A percentile compares a stretch with the other conserved stretches of the same genome.
Conservation (phyloP, 2,113 vertebrate species). For the Chlorodrepanis virens region DNA sequence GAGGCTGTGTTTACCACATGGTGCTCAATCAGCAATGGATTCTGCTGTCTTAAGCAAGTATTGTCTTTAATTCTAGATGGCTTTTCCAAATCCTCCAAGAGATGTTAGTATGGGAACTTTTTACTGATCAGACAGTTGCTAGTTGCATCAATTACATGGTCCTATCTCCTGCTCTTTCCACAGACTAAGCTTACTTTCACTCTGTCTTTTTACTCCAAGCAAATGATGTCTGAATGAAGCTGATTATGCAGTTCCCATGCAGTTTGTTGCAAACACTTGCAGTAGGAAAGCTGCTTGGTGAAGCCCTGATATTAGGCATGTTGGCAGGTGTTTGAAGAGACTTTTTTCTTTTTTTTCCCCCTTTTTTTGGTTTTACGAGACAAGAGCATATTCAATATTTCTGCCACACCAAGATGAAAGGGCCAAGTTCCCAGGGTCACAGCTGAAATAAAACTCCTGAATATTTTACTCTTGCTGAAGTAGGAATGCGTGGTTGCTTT, state of each 20-base stretch:
- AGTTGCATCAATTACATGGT: background rate
- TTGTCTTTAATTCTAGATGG: background rate
- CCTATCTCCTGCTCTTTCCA: background rate
- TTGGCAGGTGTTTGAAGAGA: background rate
- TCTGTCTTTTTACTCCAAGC: background rate
- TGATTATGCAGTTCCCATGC: background rate
- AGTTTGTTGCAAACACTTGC: background rate
- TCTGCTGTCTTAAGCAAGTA: background rate
- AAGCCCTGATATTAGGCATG: fast-evolving
- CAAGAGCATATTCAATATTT: background rate
- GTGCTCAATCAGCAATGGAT: background rate
- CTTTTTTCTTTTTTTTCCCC: background rate
- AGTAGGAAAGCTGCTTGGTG: background rate
- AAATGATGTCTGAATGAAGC: background rate
- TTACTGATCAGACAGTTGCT: background rate
- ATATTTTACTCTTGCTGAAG: background rate
- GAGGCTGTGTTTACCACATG: background rate
- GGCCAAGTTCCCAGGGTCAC: background rate
- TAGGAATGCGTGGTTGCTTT: background rate
- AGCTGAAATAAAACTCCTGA: background rate
- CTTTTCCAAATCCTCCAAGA: background rate
- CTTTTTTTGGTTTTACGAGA: background rate
- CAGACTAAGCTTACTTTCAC: background rate
- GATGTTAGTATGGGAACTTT: background rate
- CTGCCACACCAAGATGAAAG: background rate